phyloP scores from a whole-genome alignment of 2,888 invertebrate genomes.

The Himalopsyche japonica region DNA sequence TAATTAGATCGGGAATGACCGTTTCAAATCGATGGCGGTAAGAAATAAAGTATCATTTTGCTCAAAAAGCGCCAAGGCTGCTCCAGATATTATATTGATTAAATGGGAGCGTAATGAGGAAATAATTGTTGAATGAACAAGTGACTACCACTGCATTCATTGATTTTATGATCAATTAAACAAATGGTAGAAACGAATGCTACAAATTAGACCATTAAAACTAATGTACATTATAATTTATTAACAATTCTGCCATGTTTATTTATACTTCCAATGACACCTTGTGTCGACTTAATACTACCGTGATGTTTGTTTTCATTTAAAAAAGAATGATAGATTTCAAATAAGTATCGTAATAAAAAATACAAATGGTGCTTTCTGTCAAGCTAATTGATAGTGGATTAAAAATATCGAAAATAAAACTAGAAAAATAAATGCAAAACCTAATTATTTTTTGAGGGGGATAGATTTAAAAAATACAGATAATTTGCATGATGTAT shows the following conservation, averaged over 20 bases:
- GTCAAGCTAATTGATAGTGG: too few species aligned
- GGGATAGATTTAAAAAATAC: too few species aligned
- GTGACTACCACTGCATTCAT: background rate
- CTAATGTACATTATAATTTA: background rate
- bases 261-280: background rate
- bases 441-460: too few species aligned
- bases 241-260: background rate
- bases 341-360: too few species aligned
- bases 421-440: too few species aligned
- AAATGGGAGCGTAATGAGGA: background rate
- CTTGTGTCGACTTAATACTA: too few species aligned
- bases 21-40: background rate
- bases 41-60: background rate
- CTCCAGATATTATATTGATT: background rate
- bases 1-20: background rate
- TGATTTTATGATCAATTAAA: background rate
- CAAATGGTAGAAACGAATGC: background rate
- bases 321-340: too few species aligned
- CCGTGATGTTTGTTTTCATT: too few species aligned
- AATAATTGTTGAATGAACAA: background rate
- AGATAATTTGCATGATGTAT: too few species aligned
- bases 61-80: background rate
- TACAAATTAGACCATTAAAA: background rate
- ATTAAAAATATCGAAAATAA: too few species aligned
- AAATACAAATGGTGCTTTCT: too few species aligned